A percentile compares a stretch with the other conserved stretches of the same genome.
phyloP scores from a whole-genome alignment of 2,797 vertebrate genomes.

The Antennarius maculatus region DNA sequence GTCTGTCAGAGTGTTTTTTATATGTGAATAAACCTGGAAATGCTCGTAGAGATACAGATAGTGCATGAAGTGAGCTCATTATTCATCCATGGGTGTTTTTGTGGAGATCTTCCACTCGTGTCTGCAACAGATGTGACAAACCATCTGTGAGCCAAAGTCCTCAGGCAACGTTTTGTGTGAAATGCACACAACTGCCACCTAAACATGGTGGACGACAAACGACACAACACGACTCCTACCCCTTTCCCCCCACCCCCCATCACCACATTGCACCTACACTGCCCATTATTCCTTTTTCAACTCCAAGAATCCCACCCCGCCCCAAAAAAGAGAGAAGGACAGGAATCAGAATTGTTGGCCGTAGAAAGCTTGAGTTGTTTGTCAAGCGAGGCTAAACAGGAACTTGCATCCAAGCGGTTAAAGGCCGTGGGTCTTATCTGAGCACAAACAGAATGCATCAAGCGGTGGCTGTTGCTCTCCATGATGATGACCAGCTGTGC shows the following conservation, averaged over 20 bases:
- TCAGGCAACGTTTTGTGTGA: constrained; percentile 82
- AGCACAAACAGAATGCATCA: constrained; percentile 86
- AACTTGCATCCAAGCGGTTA: constrained; percentile 80
- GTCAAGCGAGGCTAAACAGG: constrained; percentile 82
- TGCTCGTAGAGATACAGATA: constrained; percentile 52
- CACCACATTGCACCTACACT: constrained; percentile 34
- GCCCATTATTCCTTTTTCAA: constrained; percentile 36
- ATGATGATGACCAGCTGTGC: constrained; percentile 85
- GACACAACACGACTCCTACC: constrained; percentile 66
- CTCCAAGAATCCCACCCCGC: constrained; percentile 26
- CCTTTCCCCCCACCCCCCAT: constrained; percentile 12
- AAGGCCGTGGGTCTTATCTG: constrained; percentile 85
- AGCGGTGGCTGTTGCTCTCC: constrained; percentile 81
- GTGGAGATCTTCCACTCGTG: constrained; percentile 71
- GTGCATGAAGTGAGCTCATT: constrained; percentile 65
- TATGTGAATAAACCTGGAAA: constrained; percentile 57
- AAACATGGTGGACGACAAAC: constrained; percentile 70
- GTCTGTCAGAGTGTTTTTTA: constrained; percentile 38
- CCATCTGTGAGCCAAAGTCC: constrained; percentile 82
- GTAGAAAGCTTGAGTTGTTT: constrained; percentile 65
- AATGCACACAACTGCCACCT: constrained; percentile 80
- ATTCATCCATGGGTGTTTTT: constrained; percentile 72
- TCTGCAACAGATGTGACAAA: constrained; percentile 84
- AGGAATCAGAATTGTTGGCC: constrained; percentile 57
- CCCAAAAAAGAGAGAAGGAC: constrained; percentile 42